Evolutionary conservation across 2,113 vertebrate genomes (phyloP).

Genomic region (Atherinomorus stipes): DNA sequence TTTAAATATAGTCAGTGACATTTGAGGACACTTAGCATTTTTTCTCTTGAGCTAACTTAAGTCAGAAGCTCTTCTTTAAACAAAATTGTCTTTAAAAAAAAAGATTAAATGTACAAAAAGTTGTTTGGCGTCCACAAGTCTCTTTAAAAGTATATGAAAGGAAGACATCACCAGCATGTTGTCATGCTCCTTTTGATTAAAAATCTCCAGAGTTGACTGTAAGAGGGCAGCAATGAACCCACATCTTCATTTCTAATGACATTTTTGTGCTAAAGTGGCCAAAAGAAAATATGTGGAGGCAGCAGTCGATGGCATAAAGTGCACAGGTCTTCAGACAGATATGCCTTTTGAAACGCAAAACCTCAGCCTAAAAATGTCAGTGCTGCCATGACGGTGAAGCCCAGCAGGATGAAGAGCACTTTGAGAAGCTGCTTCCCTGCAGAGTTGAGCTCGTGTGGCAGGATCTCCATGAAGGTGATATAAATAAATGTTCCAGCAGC

Average conservation of each 20-base stretch:
- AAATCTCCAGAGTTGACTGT: conserved; percentile 1
- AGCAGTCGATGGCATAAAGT: conserved; percentile 5
- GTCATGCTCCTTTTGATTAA: conserved; percentile 11
- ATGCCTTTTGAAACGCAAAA: neutral
- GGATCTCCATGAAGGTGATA: conserved; percentile 93
- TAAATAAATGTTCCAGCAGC: conserved; percentile 91
- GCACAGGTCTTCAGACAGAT: neutral
- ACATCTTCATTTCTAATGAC: neutral
- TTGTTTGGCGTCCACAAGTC: neutral
- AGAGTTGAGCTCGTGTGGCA: conserved; percentile 88
- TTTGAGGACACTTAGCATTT: neutral
- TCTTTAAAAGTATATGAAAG: conserved; percentile 22
- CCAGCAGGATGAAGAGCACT: conserved; percentile 86
- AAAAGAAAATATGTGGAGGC: neutral
- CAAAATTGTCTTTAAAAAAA: conserved; percentile 21
- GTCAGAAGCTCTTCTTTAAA: neutral
- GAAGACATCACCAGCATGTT: conserved; percentile 16
- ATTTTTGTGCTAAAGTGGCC: neutral
- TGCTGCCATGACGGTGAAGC: conserved; percentile 88
- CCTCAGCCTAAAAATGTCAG: conserved; percentile 87
- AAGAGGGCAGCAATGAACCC: neutral
- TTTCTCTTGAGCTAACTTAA: neutral
- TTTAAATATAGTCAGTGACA: conserved; percentile 13
- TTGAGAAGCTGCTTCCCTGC: conserved; percentile 86
- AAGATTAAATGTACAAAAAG: neutral